phyloP scores from a whole-genome alignment of 2,797 vertebrate species.

The Hirundo rustica region DNA sequence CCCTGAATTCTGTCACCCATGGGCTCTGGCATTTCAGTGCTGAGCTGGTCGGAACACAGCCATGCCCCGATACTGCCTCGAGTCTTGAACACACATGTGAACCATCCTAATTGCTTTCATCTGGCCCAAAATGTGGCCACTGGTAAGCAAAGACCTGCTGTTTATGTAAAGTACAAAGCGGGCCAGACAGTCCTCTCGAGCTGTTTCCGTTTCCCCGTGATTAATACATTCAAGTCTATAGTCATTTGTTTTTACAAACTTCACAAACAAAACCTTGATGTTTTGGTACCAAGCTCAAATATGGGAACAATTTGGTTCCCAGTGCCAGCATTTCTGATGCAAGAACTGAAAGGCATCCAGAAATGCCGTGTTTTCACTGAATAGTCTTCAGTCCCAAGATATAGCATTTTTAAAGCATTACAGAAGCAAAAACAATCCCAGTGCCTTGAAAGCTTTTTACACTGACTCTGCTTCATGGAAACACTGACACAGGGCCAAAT shows the following conservation, averaged over 20 bases:
- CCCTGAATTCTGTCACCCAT: background rate
- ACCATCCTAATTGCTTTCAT: background rate
- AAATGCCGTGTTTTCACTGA: conserved; percentile 40
- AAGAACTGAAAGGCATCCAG: conserved; percentile 52
- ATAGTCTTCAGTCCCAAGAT: conserved; percentile 44
- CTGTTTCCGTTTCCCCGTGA: background rate
- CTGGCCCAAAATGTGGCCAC: background rate
- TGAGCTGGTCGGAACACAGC: fast-evolving
- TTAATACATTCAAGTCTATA: background rate
- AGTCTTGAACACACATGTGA: background rate
- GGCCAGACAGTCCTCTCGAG: background rate
- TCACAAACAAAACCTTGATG: conserved; percentile 31
- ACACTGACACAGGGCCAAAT: conserved; percentile 67
- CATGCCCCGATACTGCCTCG: background rate
- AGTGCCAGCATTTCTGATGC: conserved; percentile 37
- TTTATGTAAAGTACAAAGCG: background rate
- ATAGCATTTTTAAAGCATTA: conserved; percentile 63
- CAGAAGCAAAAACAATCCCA: conserved; percentile 63
- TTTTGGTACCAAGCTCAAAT: conserved; percentile 54
- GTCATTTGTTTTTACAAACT: conserved; percentile 19
- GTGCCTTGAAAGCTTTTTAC: conserved; percentile 62
- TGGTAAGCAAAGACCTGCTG: background rate
- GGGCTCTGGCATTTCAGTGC: background rate
- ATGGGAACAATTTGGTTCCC: conserved; percentile 59
- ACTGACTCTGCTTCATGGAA: conserved; percentile 47